Base-by-base conservation (phyloP, 2,797 vertebrate species). In the Podargus strigoides region DNA sequence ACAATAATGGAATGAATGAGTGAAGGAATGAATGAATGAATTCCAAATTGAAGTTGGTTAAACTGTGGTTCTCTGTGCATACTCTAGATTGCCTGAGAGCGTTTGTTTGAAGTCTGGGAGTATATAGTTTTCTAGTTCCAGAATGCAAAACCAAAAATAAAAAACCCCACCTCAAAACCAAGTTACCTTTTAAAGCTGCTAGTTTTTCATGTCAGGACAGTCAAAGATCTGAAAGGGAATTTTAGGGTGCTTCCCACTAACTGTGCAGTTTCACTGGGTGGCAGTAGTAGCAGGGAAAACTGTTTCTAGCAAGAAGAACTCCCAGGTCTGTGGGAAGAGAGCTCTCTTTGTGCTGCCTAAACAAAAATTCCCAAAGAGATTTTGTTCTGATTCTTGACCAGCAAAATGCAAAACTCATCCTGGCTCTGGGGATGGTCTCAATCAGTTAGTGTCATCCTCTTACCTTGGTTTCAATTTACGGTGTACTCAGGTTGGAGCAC, bases 261-360 rank as follows among this genome's bases (percentile, higher is more conserved):
- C 41, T 17, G 7, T 66, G 27, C 46, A 16, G 39, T 91, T 94
- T 96, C 95, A 95, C 87, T 93, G 93, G 89, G 91, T 97, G 95
- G 96, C 96, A 90, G 93, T 59, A 97, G 70, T 42, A 82, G 67
- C 47, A 68, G 89, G 37, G 80, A 76, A 86, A 60, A 70, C 10
- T 24, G 6, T 64, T 86, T 12, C 58, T 60, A 64, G 13, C 34
- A 69, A 63, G 67, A 60, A 76, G 6, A 27, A 5, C 26, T 84
- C 20, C 14, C 11, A 12, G 2, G 39, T 66, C 42, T 84, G 46
- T 47, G 42, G 28, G 32, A 60, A 39, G 60, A 83, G 32, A 41
- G 66, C 7, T 75, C 39, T 44, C 32, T 81, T 77, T 69, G n/a
- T 84, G 82, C 73, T 79, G 41, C 44, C 52, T 73, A 36, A 85